Percentiles rank a stretch among this genome's conserved stretches.
These are phyloP conservation scores for Galeopsomyia nigrocyanea DNA, from an alignment of 2,888 invertebrate species.

Conservation along the genomic window DNA sequence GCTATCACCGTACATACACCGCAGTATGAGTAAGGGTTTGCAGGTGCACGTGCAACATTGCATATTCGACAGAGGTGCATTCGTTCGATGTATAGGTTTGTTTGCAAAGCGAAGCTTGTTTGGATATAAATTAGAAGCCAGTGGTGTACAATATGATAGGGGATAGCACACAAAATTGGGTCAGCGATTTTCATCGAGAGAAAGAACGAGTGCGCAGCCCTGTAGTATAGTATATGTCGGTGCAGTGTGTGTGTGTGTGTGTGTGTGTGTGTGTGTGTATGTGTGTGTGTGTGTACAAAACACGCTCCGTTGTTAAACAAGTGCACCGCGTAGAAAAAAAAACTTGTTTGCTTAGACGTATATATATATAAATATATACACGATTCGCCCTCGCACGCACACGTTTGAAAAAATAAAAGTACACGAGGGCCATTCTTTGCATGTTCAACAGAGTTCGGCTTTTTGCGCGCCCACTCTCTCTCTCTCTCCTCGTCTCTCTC, in stretches of 20 bases:
- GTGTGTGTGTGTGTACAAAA: constrained; percentile 49
- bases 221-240: no score
- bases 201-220: constrained; percentile 46
- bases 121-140: no score
- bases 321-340: constrained; percentile 57
- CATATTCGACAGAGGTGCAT: no score
- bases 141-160: no score
- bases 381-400: background rate
- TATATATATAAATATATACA: constrained; percentile 3
- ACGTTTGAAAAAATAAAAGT: no score
- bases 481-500: constrained; percentile 3
- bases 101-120: no score
- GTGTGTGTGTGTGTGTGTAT: background rate
- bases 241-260: no score
- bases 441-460: constrained; percentile 7
- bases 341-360: constrained; percentile 31
- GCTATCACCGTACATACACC: no score
- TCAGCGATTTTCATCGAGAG: constrained; percentile 58
- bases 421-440: background rate
- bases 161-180: constrained; percentile 54
- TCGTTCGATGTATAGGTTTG: no score
- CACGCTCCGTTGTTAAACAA: constrained; percentile 49
- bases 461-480: background rate
- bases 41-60: no score
- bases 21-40: no score